Base-by-base conservation (phyloP, 1,140 invertebrate species). In the Oreohelix idahoensis region DNA sequence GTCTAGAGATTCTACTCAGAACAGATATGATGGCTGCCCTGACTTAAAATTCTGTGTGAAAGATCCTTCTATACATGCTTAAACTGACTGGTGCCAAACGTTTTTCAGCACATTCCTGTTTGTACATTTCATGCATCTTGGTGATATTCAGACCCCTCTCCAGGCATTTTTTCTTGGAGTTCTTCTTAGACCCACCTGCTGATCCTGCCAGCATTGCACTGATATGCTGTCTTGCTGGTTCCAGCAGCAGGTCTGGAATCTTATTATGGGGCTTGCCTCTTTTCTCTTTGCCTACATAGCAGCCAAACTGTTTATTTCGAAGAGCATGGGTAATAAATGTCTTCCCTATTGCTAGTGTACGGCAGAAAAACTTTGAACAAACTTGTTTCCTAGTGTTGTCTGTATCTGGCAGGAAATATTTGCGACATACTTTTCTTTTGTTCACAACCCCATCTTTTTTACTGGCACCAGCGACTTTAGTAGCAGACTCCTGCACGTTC, bases 1-100 rank as follows among this genome's bases (percentile, higher is more conserved):
- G 5, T 45, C 42, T 45, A 45, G 15, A 45, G 5, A 45, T 23
- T 58, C 15, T 15, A 15, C 53, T 58, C 4, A 58, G 53, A 58
- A 58, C 53, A 20, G 20, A n/a, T n/a, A n/a, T n/a, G n/a, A n/a
- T 17, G 8, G 45, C 45, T 49, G 42, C 71, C 26, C 5, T 45
- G 23, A 73, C 5, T 26, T 77, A 77, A 77, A 77, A 77, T 35
- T 77, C 75, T 77, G 75, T 77, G 49, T 77, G 75, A 77, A 77
- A 77, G 26, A 77, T 53, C 29, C 75, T 26, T 77, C 75, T 77
- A 26, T 77, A 77, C 42, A 77, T 77, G 32, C 75, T 77, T 17
- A 77, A 58, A 36, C 75, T 77, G 23, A 77, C 75, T 15, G 75
- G 75, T 39, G 26, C 15, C 13, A 77, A 10, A 36, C 32, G 13